Conservation (phyloP, 2,797 vertebrate genomes). For the Gymnocypris eckloni region DNA sequence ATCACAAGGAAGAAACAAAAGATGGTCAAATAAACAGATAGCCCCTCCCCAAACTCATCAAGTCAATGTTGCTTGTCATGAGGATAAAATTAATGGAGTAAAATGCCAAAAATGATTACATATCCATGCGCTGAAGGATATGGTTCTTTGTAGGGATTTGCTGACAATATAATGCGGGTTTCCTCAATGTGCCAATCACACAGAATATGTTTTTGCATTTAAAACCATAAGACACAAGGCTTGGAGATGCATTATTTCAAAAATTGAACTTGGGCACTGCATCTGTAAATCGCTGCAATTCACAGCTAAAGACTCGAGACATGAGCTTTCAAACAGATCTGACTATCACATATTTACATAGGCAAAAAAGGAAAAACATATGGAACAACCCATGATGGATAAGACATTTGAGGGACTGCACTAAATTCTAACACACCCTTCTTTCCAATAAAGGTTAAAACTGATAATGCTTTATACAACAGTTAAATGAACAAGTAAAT, state of each 20-base stretch:
- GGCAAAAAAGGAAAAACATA: too few relatives aligned
- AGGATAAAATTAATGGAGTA: background rate
- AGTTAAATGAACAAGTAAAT: background rate
- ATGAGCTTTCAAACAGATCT: too few relatives aligned
- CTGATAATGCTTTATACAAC: background rate
- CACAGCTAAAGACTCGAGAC: too few relatives aligned
- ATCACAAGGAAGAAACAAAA: background rate
- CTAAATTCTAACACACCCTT: background rate
- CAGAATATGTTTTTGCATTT: background rate
- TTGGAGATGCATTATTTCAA: background rate
- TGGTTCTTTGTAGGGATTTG: background rate
- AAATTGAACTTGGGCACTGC: background rate
- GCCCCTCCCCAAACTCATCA: background rate
- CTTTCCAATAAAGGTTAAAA: background rate
- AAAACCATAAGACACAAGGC: background rate
- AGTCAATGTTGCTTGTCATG: background rate
- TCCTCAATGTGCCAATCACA: background rate
- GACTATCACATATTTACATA: background rate
- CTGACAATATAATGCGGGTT: background rate
- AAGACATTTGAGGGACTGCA: background rate
- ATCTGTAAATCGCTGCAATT: too few relatives aligned
- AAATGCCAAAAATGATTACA: background rate
- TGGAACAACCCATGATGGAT: too few relatives aligned
- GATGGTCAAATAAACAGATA: background rate
- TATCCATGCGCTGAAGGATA: background rate